phyloP scores from a whole-genome alignment of 2,888 invertebrate species.

The Tachina lurida region DNA sequence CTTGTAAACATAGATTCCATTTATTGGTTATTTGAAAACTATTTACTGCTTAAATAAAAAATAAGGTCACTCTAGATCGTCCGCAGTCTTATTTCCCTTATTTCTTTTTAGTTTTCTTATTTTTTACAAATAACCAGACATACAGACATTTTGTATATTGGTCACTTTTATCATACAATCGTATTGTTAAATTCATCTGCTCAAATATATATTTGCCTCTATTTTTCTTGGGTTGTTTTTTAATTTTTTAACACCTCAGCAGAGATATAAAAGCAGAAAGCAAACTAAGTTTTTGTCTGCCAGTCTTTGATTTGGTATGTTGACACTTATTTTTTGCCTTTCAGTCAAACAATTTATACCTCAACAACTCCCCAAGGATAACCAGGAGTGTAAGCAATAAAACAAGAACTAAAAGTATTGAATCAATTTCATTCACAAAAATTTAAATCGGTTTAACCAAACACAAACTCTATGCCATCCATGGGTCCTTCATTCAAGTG shows the following conservation, averaged over 20 bases:
- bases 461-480: slow-evolving; percentile 26
- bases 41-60: background rate
- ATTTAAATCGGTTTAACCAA: slow-evolving; percentile 61
- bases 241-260: slow-evolving; percentile 46
- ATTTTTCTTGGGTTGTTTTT: background rate
- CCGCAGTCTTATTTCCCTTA: background rate
- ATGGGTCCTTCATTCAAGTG: slow-evolving; percentile 40
- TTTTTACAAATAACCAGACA: slow-evolving; percentile 17
- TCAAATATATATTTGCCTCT: slow-evolving; percentile 7
- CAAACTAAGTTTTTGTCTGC: slow-evolving; percentile 43
- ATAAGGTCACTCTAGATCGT: slow-evolving; percentile 37
- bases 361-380: slow-evolving; percentile 62
- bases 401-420: slow-evolving; percentile 33
- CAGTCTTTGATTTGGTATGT: slow-evolving; percentile 60
- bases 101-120: slow-evolving; percentile 23
- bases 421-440: slow-evolving; percentile 71
- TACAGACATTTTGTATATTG: slow-evolving; percentile 23
- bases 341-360: slow-evolving; percentile 30
- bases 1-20: too few relatives aligned
- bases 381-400: slow-evolving; percentile 29
- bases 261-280: slow-evolving; percentile 14
- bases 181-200: slow-evolving; percentile 64
- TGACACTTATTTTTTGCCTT: slow-evolving; percentile 62
- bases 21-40: background rate
- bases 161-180: slow-evolving; percentile 64